A percentile compares a stretch with the other conserved stretches of the same genome.
Evolutionary conservation across 2,113 vertebrate genomes (phyloP).

Genomic region (Takifugu bimaculatus): DNA sequence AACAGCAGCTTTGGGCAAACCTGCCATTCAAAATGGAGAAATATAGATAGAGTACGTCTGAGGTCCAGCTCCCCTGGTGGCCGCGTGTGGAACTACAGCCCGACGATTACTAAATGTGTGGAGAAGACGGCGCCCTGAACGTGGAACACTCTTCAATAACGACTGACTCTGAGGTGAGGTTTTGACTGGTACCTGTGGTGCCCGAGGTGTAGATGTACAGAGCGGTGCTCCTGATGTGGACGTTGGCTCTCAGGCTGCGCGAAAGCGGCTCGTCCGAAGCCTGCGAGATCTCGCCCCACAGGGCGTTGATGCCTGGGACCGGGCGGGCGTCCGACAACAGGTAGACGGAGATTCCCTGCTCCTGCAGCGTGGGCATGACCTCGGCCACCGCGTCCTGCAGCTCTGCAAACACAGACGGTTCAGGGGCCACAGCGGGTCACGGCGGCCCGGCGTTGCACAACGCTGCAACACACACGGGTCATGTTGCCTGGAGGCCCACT

Average conservation of each 20-base stretch:
- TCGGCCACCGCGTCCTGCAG: constrained; percentile 75
- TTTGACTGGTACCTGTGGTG: constrained; percentile 49
- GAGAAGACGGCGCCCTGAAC: no score
- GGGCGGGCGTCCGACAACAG: constrained; percentile 68
- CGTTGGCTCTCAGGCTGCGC: constrained; percentile 51
- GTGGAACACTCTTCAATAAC: no score
- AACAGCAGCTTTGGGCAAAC: constrained; percentile 80
- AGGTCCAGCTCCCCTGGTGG: no score
- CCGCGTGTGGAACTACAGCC: no score
- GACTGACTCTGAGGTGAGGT: no score
- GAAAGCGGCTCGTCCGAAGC: constrained; percentile 69
- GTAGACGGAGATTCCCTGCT: constrained; percentile 69
- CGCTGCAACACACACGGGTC: constrained; percentile 9
- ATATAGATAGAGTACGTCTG: background rate
- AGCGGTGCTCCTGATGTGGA: constrained; percentile 61
- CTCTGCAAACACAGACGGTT: constrained; percentile 64
- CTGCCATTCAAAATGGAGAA: constrained; percentile 44
- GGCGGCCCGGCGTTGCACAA: constrained; percentile 13
- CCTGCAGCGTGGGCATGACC: constrained; percentile 69
- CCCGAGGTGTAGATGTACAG: constrained; percentile 83
- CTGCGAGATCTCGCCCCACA: constrained; percentile 61
- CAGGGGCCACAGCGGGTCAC: constrained; percentile 1
- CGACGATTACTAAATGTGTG: no score
- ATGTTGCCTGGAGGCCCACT: constrained; percentile 9
- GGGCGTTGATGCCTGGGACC: constrained; percentile 61